phyloP scores from a whole-genome alignment of 2,888 invertebrate genomes.

The Drosophila melanosoma region DNA sequence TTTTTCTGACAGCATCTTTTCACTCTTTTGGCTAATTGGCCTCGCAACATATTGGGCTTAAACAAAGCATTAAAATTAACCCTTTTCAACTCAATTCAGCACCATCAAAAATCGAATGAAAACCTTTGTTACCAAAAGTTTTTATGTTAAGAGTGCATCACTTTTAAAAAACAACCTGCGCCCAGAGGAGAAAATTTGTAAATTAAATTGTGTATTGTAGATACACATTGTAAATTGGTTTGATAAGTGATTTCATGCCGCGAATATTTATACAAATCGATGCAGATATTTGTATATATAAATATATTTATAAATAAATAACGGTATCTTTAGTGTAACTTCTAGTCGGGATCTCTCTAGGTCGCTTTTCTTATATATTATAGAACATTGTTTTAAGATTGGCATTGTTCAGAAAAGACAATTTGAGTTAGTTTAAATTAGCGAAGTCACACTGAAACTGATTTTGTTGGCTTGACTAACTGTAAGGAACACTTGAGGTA shows the following conservation, averaged over 20 bases:
- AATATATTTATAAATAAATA: no score
- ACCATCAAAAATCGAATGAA: background rate
- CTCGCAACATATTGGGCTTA: background rate
- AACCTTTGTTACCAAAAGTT: background rate
- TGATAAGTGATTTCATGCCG: background rate
- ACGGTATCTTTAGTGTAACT: background rate
- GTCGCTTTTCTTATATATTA: background rate
- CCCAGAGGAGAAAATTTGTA: background rate
- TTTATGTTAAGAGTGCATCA: background rate
- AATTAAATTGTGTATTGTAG: background rate
- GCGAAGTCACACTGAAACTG: background rate
- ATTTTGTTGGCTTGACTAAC: constrained; percentile 20
- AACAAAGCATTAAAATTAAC: constrained; percentile 9
- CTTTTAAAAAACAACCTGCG: background rate
- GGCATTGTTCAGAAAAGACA: background rate
- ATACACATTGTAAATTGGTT: no score
- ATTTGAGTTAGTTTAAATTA: background rate
- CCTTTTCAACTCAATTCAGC: background rate
- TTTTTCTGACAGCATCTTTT: constrained; percentile 45
- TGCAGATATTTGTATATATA: no score
- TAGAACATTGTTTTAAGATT: background rate
- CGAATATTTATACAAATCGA: background rate
- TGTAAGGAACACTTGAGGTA: constrained; percentile 27
- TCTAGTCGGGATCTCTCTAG: background rate
- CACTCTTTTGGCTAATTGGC: constrained; percentile 54